Conservation (phyloP, 2,113 vertebrate species). For the Nematolebias whitei region DNA sequence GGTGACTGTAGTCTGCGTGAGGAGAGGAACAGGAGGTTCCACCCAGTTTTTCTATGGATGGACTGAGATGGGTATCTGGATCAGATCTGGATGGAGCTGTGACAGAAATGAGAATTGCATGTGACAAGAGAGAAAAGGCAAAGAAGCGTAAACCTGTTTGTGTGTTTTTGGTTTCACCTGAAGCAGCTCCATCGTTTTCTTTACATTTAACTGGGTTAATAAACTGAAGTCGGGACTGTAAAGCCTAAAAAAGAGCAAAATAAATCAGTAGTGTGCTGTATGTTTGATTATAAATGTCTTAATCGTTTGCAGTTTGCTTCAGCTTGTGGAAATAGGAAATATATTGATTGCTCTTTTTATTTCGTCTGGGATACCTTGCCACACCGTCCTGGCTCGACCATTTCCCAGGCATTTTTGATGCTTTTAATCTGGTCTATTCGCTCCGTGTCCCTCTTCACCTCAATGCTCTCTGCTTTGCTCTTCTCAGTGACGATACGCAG, state of each 20-base stretch:
- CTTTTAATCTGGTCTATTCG: conserved; percentile 85
- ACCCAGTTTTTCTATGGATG: conserved; percentile 15
- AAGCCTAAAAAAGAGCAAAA: conserved; percentile 75
- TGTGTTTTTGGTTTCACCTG: conserved; percentile 31
- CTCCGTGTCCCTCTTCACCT: conserved; percentile 86
- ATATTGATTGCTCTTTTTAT: not conserved
- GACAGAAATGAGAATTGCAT: conserved; percentile 1
- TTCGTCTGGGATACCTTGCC: conserved; percentile 83
- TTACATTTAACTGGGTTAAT: conserved; percentile 64
- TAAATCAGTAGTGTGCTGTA: not conserved
- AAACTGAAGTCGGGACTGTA: conserved; percentile 79
- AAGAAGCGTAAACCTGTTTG: not conserved
- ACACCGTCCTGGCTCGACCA: conserved; percentile 84
- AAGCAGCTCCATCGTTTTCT: conserved; percentile 13
- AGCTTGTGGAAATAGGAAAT: not conserved
- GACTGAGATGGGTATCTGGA: conserved; percentile 12
- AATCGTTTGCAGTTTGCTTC: not conserved
- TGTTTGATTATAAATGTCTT: not conserved
- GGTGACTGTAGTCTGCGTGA: conserved; percentile 56
- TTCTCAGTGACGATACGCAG: conserved; percentile 84
- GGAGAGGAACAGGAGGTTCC: not conserved
- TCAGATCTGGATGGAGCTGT: conserved; percentile 29
- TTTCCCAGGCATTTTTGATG: conserved; percentile 90
- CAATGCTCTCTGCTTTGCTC: conserved; percentile 71
- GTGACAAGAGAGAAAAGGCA: not conserved